Base-by-base conservation (phyloP, 2,888 invertebrate genomes). In the Melieria picta region DNA sequence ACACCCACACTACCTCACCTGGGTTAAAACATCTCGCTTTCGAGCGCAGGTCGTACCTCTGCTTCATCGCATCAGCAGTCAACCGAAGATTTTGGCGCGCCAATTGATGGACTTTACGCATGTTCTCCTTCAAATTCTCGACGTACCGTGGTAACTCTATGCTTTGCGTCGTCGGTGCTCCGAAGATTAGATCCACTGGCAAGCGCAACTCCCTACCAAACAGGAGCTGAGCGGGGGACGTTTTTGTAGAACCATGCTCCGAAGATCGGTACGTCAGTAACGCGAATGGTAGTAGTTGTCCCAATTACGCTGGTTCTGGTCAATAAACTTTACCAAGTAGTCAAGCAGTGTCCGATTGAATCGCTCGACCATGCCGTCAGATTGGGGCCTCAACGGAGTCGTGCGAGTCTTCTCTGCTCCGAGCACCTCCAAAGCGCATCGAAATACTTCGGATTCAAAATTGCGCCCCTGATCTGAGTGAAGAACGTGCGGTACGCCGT, bases 341-440 rank as follows among this genome's bases (percentile, higher is more conserved):
- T 74, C 57, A 7, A 76, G 58, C n/a, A 79, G 64, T 0, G 79
- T 80, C 42, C 74, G 57, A 61, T 81, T 80, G 64, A 79, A 77
- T 55, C 78, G 68, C 45, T 80, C 80, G 5, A 80, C 78, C 77
- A 80, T 80, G 48, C 80, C 80, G 64, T 81, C 79, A 5, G 79
- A 80, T 43, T 81, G 80, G 4, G 81, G 78, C 68, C 79, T 78
- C 7, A 80, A 63, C 6, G 80, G 72, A 1, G 81, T 81, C n/a
- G 80, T 80, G 4, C 76, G 55, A 1, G 75, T 78, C 58, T 78
- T 76, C 7, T 48, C 64, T 46, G 77, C 74, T 7, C 74, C 73
- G 55, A 77, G 57, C 9, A 76, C 7, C 7, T 71, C 30, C 57
- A 76, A 55, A 4, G 68, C 63, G 13, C 63, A 55, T 63, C 69